Evolutionary conservation across 2,888 invertebrate genomes (phyloP).

Genomic region (Hemicrepidius hirtus): DNA sequence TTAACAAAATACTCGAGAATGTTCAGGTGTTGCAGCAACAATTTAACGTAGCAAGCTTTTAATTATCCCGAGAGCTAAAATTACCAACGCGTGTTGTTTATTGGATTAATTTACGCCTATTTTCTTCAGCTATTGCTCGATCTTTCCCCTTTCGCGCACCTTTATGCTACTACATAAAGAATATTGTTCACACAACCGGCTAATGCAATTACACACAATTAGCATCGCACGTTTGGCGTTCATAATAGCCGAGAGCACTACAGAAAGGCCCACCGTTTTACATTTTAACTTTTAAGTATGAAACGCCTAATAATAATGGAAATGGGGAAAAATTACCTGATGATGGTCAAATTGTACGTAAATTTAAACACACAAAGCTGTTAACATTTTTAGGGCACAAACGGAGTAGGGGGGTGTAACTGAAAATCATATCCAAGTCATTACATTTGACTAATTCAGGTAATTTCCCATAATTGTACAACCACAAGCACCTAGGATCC

Average conservation of each 20-base stretch:
- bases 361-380: too few species aligned
- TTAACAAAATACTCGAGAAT: background rate
- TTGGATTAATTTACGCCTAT: conserved; percentile 48
- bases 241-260: conserved; percentile 34
- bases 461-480: too few species aligned
- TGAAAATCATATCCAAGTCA: too few species aligned
- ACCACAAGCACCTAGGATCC: too few species aligned
- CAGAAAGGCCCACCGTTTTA: conserved; percentile 10
- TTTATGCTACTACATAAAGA: conserved; percentile 47
- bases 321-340: background rate
- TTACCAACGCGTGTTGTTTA: conserved; percentile 42
- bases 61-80: conserved; percentile 21
- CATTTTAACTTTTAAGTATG: conserved; percentile 23
- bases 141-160: conserved; percentile 47
- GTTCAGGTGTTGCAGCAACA: conserved; percentile 15
- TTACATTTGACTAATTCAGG: too few species aligned
- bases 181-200: conserved; percentile 46
- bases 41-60: conserved; percentile 1
- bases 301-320: conserved; percentile 19
- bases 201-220: conserved; percentile 53
- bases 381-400: too few species aligned
- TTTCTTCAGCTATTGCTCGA: conserved; percentile 38
- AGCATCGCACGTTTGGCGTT: conserved; percentile 43
- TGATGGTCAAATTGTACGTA: conserved; percentile 2
- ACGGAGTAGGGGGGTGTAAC: too few species aligned